phyloP scores from a whole-genome alignment of 2,888 invertebrate genomes.

The Smittia sp. region DNA sequence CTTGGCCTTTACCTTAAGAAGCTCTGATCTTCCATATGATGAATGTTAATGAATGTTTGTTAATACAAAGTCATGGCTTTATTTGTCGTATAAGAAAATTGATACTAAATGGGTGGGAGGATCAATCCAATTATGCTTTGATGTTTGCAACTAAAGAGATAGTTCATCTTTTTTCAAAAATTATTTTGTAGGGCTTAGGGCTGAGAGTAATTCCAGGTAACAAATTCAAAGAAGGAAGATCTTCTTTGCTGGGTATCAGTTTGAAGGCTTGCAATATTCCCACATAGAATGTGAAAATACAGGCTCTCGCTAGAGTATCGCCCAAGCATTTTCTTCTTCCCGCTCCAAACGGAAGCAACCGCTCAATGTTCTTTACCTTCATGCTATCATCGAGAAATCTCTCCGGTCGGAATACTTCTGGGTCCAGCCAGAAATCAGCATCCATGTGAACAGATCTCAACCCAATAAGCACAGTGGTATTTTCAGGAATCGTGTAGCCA shows the following conservation, averaged over 20 bases:
- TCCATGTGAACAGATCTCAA: constrained; percentile 60
- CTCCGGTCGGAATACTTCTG: constrained; percentile 63
- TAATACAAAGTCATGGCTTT: too few species aligned
- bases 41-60: too few species aligned
- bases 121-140: too few species aligned
- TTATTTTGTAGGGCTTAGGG: constrained; percentile 58
- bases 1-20: not conserved
- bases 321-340: constrained; percentile 66
- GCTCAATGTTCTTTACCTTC: constrained; percentile 48
- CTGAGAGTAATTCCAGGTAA: constrained; percentile 58
- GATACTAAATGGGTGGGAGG: too few species aligned
- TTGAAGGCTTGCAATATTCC: constrained; percentile 60
- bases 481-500: constrained; percentile 58
- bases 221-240: constrained; percentile 53
- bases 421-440: constrained; percentile 60
- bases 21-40: not conserved
- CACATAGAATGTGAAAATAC: constrained; percentile 61
- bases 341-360: constrained; percentile 53
- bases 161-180: constrained; percentile 46
- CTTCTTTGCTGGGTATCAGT: constrained; percentile 52
- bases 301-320: constrained; percentile 61
- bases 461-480: constrained; percentile 57
- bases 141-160: too few species aligned
- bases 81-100: too few species aligned
- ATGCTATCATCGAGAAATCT: constrained; percentile 57